Evolutionary conservation across 1,140 invertebrate genomes (phyloP), one percentile per base, ranked within the genome.

Genomic region (Gryllus bimaculatus): DNA sequence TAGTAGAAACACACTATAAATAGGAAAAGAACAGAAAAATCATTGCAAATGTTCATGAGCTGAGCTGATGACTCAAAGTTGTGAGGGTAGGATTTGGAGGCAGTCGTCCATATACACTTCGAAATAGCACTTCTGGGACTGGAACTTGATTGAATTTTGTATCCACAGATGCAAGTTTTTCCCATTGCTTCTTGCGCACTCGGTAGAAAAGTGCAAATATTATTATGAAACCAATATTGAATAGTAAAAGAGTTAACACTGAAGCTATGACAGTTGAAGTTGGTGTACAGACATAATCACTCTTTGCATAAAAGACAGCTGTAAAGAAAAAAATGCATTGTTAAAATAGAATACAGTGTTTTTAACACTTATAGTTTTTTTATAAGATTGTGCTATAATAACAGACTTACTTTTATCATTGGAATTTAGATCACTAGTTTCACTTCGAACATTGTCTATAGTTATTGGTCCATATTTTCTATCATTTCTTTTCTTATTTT

Each of bases 91-190:
- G 73, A 21, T 75, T 79, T 75, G 73, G 47, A 18, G 77, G 77
- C 15, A 81, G 47, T 15, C 79, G 81, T 49, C 76, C 81, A 66
- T 81, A 81, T 18, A 81, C 79, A 75, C 79, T 81, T 21, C 79
- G 79, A 48, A 81, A 81, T 26, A 81, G 74, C 18, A 81, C 81
- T 78, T 81, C 81, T 8, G 81, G 81, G 13, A 79, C 54, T 8
- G 75, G 18, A 76, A 79, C 79, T 15, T 47, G 76, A 49, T 48
- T 47, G 21, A 66, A 21, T 18, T 77, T 74, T 18, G 47, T 76
- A 26, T 49, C n/a, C 18, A 48, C 8, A 77, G 39, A 66, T 82
- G 79, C 79, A 18, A 20, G 20, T 20, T 78, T 80, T 21, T 54
- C 74, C 79, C 79, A 80, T 10, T 47, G n/a, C 26, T 80, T 80